A percentile compares a stretch with the other conserved stretches of the same genome.
phyloP scores from a whole-genome alignment of 2,888 invertebrate species.

The Heliothis peltigera region DNA sequence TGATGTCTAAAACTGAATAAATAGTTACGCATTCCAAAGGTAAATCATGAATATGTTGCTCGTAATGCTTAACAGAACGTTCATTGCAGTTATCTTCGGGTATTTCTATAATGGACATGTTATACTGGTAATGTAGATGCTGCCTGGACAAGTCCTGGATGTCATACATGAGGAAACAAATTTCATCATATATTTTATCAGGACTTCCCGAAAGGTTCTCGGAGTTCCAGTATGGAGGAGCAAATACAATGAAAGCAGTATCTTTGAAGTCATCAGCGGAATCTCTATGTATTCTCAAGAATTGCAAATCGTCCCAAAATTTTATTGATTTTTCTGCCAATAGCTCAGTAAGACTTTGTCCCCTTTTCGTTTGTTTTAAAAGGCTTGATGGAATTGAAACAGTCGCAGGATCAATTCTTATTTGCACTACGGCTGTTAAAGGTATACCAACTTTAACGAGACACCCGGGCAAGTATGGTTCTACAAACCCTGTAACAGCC shows the following conservation, averaged over 20 bases:
- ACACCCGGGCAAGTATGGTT: conserved; percentile 73
- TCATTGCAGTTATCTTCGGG: conserved; percentile 66
- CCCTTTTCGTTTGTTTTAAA: conserved; percentile 76
- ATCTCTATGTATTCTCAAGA: conserved; percentile 73
- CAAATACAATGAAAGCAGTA: conserved; percentile 83
- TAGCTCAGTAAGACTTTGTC: conserved; percentile 81
- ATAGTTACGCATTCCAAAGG: conserved; percentile 80
- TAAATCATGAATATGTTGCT: conserved; percentile 68
- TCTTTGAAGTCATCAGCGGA: conserved; percentile 76
- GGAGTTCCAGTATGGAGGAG: conserved; percentile 79
- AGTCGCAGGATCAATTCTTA: conserved; percentile 75
- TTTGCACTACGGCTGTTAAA: conserved; percentile 80
- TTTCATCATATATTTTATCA: conserved; percentile 86
- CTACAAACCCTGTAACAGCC: conserved; percentile 87
- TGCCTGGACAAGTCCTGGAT: conserved; percentile 87
- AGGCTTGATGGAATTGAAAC: conserved; percentile 74
- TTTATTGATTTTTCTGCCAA: conserved; percentile 72
- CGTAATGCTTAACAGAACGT: conserved; percentile 64
- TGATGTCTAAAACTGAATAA: conserved; percentile 79
- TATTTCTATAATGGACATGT: conserved; percentile 81
- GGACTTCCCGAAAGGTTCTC: conserved; percentile 74
- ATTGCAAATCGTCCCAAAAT: conserved; percentile 83
- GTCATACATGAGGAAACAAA: conserved; percentile 88
- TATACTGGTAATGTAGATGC: conserved; percentile 83
- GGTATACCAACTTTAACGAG: conserved; percentile 82